Evolutionary conservation across 1,140 invertebrate genomes (phyloP).

Genomic region (Anastrepha obliqua): DNA sequence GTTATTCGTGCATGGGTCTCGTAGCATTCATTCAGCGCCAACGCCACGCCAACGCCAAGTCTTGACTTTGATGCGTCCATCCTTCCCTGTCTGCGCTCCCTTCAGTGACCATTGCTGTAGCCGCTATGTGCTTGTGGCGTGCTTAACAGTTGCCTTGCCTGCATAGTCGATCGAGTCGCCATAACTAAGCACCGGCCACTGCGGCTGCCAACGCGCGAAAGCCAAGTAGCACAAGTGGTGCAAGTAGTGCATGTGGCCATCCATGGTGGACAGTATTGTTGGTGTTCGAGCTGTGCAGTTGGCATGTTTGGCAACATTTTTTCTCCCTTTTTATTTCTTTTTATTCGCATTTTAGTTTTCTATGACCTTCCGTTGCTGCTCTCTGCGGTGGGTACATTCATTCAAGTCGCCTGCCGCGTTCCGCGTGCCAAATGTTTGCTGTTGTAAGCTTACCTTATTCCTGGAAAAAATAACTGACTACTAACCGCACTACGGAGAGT

Average conservation of each 20-base stretch:
- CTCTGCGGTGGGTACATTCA: not conserved
- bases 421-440: constrained; percentile 6
- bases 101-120: constrained; percentile 34
- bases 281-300: constrained; percentile 1
- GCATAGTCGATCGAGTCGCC: constrained; percentile 10
- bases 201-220: not conserved
- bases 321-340: not conserved
- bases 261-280: constrained; percentile 8
- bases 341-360: not conserved
- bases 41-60: not conserved
- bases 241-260: not conserved
- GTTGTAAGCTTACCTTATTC: not conserved
- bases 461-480: constrained; percentile 32
- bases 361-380: not conserved
- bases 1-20: not conserved
- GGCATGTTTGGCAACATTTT: constrained; percentile 52
- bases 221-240: not conserved
- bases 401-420: constrained; percentile 8
- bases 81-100: not conserved
- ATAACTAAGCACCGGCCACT: not conserved
- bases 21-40: not conserved
- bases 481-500: not conserved
- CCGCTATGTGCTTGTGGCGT: constrained; percentile 15
- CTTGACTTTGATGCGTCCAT: constrained; percentile 35
- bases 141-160: constrained; percentile 40